Base-by-base conservation (phyloP, 1,140 invertebrate species). In the Nymphalis io region DNA sequence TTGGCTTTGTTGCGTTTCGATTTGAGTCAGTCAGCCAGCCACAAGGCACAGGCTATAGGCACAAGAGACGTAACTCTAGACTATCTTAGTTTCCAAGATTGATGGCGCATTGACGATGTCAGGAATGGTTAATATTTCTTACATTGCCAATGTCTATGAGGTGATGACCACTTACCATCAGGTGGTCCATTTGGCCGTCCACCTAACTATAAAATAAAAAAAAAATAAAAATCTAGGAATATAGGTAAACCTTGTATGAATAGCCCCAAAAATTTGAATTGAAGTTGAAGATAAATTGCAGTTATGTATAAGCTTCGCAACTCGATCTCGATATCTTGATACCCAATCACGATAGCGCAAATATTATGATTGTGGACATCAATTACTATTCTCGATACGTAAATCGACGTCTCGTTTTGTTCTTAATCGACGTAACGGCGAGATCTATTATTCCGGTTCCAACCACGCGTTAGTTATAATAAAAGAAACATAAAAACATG, bases 341-440 rank as follows among this genome's bases (percentile, higher is more conserved):
- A 55, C 48, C 16, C 63, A 55, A 63, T 60, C 38, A 40, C 42
- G 61, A 69, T 70, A 70, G 16, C 46, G 46, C 46, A 33, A 33
- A 33, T 33, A 33, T 12, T 11, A 11, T 16, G 46, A 20, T 21
- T 33, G 20, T 55, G 18, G 21, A 4, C 16, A 55, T 18, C 1
- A 12, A 51, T 51, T 55, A 55, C 23, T 27, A 55, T 27, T 18
- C 11, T 55, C 21, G 11, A 27, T 27, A 55, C 21, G 69, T 53
- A 60, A 67, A 66, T 70, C 60, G 68, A 65, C 59, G 48, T 68
- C 64, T 72, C 70, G 66, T 63, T 62, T 62, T 63, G 70, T 40
- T 68, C 72, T 60, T 74, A 74, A 74, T 74, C 68, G 72, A 60
- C 55, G 67, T 74, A 74, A 70, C 72, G 72, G 72, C 59, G 55